These are phyloP conservation scores for Temnopleurus reevesii DNA, from an alignment of 53 echinoderm and acorn worm genomes.

Conservation along the genomic window DNA sequence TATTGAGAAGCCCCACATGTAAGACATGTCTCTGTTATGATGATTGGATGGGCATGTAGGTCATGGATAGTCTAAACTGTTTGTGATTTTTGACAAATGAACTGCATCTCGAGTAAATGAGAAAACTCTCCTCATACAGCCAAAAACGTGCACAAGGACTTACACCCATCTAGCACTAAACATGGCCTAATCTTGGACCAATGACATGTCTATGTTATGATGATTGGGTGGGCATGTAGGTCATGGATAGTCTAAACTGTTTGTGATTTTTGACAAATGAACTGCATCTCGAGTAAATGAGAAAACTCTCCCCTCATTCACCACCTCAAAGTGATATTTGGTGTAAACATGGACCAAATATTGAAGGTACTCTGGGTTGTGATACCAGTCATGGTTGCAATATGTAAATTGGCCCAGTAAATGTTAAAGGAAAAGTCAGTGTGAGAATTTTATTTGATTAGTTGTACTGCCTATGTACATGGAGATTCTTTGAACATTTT, in stretches of 20 bases:
- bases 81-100: constrained; percentile 18
- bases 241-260: not conserved
- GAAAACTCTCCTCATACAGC: too few species aligned
- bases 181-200: not conserved
- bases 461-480: too few species aligned
- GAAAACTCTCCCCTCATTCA: not conserved
- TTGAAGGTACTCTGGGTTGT: not conserved
- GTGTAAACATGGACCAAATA: not conserved
- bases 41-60: not conserved
- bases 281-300: not conserved
- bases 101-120: not conserved
- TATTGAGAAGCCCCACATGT: too few species aligned
- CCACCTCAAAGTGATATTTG: not conserved
- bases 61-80: not conserved
- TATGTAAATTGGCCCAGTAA: not conserved
- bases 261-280: constrained; percentile 18
- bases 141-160: too few species aligned
- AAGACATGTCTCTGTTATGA: not conserved
- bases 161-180: too few species aligned
- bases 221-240: not conserved
- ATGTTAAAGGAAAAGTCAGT: not conserved
- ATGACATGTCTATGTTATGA: not conserved
- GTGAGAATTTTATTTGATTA: too few species aligned
- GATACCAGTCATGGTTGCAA: not conserved
- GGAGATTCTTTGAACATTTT: too few species aligned